Evolutionary conservation across 2,888 invertebrate genomes (phyloP).

Genomic region (Cantharis flavilabris): DNA sequence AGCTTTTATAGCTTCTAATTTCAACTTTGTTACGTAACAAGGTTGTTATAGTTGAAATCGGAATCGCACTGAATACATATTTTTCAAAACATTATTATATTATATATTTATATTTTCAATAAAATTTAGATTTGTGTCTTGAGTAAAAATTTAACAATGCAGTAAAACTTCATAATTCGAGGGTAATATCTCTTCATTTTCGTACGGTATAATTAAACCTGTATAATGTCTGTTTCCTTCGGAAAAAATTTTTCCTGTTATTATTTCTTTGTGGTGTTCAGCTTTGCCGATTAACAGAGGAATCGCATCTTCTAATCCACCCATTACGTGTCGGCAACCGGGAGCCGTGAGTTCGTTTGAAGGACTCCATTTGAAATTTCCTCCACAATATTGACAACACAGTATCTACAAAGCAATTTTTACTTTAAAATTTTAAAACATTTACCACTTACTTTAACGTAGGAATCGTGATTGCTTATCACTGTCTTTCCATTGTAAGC

Average conservation of each 20-base stretch:
- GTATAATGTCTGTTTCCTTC: background rate
- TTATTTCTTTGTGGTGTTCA: background rate
- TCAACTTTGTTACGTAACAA: too few species aligned
- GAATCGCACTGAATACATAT: too few species aligned
- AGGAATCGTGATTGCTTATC: background rate
- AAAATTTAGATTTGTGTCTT: too few species aligned
- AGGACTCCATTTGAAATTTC: background rate
- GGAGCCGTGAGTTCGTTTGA: background rate
- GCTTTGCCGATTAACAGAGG: background rate
- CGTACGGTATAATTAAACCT: background rate
- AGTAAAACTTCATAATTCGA: background rate
- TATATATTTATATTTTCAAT: too few species aligned
- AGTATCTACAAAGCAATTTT: background rate
- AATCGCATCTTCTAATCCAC: background rate
- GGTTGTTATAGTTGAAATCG: too few species aligned
- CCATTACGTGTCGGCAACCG: background rate
- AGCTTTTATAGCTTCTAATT: background rate
- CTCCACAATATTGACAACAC: background rate
- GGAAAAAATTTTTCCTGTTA: background rate
- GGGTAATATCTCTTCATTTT: background rate
- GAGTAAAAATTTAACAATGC: too few species aligned
- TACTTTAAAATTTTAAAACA: background rate
- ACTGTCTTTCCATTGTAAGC: background rate
- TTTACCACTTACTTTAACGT: background rate
- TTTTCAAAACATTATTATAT: too few species aligned